phyloP scores from a whole-genome alignment of 2,888 invertebrate species.

The Zaprionus bogoriensis region DNA sequence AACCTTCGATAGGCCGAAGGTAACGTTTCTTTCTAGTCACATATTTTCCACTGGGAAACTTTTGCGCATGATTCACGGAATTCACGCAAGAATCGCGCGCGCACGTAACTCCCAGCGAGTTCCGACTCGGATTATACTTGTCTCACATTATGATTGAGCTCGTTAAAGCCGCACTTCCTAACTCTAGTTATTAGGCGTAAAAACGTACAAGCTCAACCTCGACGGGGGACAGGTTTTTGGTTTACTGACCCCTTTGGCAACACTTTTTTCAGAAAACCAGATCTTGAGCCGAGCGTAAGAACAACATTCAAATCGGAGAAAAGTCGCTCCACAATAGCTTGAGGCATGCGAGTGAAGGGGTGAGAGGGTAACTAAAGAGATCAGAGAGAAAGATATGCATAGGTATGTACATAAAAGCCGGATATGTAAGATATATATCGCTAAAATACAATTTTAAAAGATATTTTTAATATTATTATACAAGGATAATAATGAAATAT shows the following conservation, averaged over 20 bases:
- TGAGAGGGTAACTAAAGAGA: neutral
- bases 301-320: neutral
- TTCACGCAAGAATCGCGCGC: neutral
- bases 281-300: neutral
- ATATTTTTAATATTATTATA: too few species aligned
- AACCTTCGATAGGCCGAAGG: too few species aligned
- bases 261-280: slow-evolving; percentile 2
- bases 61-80: too few species aligned
- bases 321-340: neutral
- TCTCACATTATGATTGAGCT: neutral
- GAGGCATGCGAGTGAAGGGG: neutral
- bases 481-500: too few species aligned
- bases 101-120: neutral
- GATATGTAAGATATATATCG: too few species aligned
- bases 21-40: too few species aligned
- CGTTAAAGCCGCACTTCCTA: neutral
- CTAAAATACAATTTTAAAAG: too few species aligned
- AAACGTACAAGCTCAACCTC: neutral
- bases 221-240: neutral
- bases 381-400: neutral
- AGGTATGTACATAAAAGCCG: too few species aligned
- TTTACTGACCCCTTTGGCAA: slow-evolving; percentile 4
- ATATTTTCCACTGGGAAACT: too few species aligned
- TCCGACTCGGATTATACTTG: neutral
- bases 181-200: neutral